Evolutionary conservation across 1,140 invertebrate species (phyloP).

Genomic region (Sitophilus oryzae): DNA sequence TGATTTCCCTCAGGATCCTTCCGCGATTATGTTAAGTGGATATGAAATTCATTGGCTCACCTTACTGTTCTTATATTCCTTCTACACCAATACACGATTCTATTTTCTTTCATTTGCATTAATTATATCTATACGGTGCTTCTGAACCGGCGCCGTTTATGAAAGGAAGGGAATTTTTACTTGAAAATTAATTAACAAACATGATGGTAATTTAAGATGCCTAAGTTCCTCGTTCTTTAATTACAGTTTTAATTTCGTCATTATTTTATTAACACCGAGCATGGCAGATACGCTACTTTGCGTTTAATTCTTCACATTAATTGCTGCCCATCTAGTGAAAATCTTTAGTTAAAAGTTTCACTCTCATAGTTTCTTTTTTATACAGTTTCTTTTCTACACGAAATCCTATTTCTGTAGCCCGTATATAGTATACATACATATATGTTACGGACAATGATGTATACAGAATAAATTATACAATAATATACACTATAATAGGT

Average conservation of each 20-base stretch:
- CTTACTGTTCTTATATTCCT: conserved; percentile 8
- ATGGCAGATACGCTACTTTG: not conserved
- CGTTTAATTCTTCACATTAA: not conserved
- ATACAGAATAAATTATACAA: too few species aligned
- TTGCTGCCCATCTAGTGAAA: not conserved
- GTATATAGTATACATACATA: too few species aligned
- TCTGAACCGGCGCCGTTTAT: not conserved
- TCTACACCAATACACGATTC: conserved; percentile 9
- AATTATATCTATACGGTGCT: not conserved
- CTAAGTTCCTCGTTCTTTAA: not conserved
- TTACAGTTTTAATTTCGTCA: not conserved
- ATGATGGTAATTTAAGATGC: not conserved
- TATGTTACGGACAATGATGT: too few species aligned
- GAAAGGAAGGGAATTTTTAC: not conserved
- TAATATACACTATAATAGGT: too few species aligned
- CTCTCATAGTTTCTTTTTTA: too few species aligned
- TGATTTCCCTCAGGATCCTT: conserved; percentile 42
- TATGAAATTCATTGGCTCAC: conserved; percentile 41
- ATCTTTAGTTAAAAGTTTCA: too few species aligned
- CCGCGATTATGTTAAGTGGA: conserved; percentile 44
- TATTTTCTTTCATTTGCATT: not conserved
- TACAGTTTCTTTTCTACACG: too few species aligned
- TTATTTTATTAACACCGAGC: not conserved
- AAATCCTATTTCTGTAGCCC: too few species aligned
- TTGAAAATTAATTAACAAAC: not conserved